Conservation (phyloP, 2,797 vertebrate genomes). For the Poeciliopsis paucimaculata region DNA sequence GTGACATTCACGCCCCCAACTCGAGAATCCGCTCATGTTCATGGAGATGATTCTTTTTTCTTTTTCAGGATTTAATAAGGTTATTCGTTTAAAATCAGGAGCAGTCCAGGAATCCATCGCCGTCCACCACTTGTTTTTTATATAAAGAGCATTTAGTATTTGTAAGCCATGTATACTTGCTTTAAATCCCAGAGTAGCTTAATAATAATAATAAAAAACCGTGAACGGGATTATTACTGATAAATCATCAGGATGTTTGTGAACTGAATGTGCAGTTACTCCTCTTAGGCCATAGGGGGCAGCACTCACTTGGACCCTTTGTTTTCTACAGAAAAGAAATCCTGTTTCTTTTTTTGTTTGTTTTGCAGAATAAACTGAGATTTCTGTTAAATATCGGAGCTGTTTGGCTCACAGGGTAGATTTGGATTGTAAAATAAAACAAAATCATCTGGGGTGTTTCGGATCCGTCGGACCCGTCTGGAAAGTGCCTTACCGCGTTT, state of each 20-base stretch:
- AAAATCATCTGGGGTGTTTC: constrained; percentile 35
- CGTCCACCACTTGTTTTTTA: constrained; percentile 50
- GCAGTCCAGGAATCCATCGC: constrained; percentile 11
- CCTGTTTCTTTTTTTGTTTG: too few relatives aligned
- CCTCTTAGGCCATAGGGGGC: constrained; percentile 61
- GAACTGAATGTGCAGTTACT: constrained; percentile 56
- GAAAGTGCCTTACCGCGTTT: constrained; percentile 76
- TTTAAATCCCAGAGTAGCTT: constrained; percentile 59
- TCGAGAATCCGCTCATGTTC: constrained; percentile 5
- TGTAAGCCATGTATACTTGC: constrained; percentile 67
- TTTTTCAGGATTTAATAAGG: constrained; percentile 15
- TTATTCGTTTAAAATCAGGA: constrained; percentile 16
- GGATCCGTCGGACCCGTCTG: constrained; percentile 56
- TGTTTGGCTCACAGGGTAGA: constrained; percentile 23
- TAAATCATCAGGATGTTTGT: constrained; percentile 55
- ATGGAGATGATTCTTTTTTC: constrained; percentile 1
- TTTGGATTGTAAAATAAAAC: constrained; percentile 53
- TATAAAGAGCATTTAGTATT: constrained; percentile 59
- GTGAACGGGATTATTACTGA: constrained; percentile 33
- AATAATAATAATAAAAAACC: constrained; percentile 32
- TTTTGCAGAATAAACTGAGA: too few relatives aligned
- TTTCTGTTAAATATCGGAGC: constrained; percentile 1
- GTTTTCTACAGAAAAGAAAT: constrained; percentile 1
- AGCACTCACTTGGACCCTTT: constrained; percentile 48
- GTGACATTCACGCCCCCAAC: background rate